phyloP scores from a whole-genome alignment of 2,888 invertebrate genomes.

The Laothoe populi region DNA sequence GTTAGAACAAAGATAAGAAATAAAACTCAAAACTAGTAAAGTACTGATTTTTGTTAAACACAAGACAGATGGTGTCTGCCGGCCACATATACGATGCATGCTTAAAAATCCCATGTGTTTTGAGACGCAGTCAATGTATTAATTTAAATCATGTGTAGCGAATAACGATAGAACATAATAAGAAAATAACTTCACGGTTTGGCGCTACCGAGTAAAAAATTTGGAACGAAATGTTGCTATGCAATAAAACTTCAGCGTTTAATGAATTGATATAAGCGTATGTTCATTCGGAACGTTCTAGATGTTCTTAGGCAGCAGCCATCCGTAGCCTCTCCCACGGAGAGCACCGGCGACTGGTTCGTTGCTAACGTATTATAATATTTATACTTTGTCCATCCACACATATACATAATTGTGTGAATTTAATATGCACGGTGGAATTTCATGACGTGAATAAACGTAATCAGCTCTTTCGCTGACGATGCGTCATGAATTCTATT shows the following conservation, averaged over 20 bases:
- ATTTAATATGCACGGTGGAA: conserved; percentile 2
- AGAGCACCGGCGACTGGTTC: neutral
- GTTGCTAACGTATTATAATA: conserved; percentile 16
- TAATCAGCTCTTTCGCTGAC: conserved; percentile 2
- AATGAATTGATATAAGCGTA: neutral
- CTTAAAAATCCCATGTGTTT: too few species aligned
- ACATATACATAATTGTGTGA: neutral
- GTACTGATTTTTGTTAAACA: too few species aligned
- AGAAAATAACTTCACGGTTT: neutral
- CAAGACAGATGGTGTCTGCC: too few species aligned
- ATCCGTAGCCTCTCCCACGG: conserved; percentile 9
- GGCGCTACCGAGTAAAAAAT: too few species aligned
- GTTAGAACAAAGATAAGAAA: too few species aligned
- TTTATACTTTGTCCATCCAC: conserved; percentile 7
- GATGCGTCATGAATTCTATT: conserved; percentile 4
- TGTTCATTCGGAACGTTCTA: conserved; percentile 3
- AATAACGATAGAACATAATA: neutral
- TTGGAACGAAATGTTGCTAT: neutral
- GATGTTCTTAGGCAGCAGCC: neutral
- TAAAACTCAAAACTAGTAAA: too few species aligned
- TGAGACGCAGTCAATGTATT: too few species aligned
- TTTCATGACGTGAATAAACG: conserved; percentile 1
- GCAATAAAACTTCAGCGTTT: neutral
- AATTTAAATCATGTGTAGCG: too few species aligned
- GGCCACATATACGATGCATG: too few species aligned